Base-by-base conservation (phyloP, 2,797 vertebrate species). In the Moxostoma hubbsi region DNA sequence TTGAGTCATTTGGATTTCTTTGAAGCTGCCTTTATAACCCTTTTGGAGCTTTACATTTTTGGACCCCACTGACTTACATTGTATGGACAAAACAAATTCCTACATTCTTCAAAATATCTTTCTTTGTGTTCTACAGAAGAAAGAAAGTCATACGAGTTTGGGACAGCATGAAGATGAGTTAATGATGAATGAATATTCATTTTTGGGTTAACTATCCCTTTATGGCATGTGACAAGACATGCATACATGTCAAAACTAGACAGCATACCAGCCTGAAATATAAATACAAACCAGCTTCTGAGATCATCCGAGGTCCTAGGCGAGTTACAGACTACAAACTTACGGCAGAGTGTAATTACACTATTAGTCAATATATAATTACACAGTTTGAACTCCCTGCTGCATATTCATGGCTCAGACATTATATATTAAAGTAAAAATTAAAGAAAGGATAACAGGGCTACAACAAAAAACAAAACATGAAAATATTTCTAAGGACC, bases 301-400 rank as follows among this genome's bases (percentile, higher is more conserved):
- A 82, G 54, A 84, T 73, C 63, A 85, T 57, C 62, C 73, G 49
- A 70, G 77, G 78, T 80, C 75, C 65, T 9, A 9, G 5, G 70
- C 55, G 47, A 65, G 10, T 65, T 75, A 69, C 49, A 43, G 51
- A 79, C 68, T 75, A 59, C 59, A 70, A 61, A 77, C 55, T 59
- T 59, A 74, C 67, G 64, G 71, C 80, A 81, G 63, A 24, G 15
- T 75, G 43, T 77, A 74, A 80, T 80, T 69, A 83, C 55, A 75
- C 51, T 73, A 62, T 73, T 57, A 77, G 13, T 68, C 36, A 4
- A 8, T 62, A 55, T 70, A 54, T 68, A 58, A 59, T 77, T 68
- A 51, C 57, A 54, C 46, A 13, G 24, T 54, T 54, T 63, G n/a
- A 64, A 7, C 5, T 57, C 18, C 24, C 15, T 67, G 12, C 18